Base-by-base conservation (phyloP, 1,140 invertebrate species). In the Diachasmimorpha longicaudata region DNA sequence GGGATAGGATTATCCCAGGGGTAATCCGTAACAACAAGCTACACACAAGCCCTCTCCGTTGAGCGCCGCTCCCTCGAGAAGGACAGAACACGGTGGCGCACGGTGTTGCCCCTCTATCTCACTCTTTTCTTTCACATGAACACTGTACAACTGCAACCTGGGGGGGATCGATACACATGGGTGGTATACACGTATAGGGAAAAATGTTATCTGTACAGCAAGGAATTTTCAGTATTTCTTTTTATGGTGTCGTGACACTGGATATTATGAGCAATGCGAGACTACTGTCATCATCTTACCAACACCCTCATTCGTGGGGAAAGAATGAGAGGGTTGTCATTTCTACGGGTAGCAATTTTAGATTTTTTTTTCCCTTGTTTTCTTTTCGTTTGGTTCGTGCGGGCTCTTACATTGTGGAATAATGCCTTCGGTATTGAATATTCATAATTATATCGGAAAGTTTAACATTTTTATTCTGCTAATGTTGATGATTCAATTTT, bases 71-170 rank as follows among this genome's bases (percentile, higher is more conserved):
- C 78, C 78, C 78, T 79, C 71, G 68, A 77, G 70, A 81, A 78
- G 82, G 79, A 74, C 39, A 39, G 82, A 72, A 78, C 78, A 63
- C 80, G 83, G 82, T 85, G 82, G 84, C 85, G 83, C 83, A 83
- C 78, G 72, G 72, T 21, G 73, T 58, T 66, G 72, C 52, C 70
- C 68, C 72, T 70, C 72, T 73, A 74, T 58, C 75, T 75, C 73
- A 37, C 16, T 48, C 42, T 13, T 25, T 25, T 44, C 44, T 25
- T 48, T 23, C 39, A 21, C 42, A 46, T 70, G 69, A 5, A 46
- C 69, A 48, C 21, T 13, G 23, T 25, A 66, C 25, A n/a, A 37
- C 6, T 11, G 4, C 14, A n/a, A 37, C n/a, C 9, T 25, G 25
- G 31, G 36, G 69, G 76, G 70, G 78, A 79, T 79, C 78, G 78